Evolutionary conservation across 2,888 invertebrate species (phyloP), one percentile per base, ranked within the genome.

Genomic region (Tyria jacobaeae): DNA sequence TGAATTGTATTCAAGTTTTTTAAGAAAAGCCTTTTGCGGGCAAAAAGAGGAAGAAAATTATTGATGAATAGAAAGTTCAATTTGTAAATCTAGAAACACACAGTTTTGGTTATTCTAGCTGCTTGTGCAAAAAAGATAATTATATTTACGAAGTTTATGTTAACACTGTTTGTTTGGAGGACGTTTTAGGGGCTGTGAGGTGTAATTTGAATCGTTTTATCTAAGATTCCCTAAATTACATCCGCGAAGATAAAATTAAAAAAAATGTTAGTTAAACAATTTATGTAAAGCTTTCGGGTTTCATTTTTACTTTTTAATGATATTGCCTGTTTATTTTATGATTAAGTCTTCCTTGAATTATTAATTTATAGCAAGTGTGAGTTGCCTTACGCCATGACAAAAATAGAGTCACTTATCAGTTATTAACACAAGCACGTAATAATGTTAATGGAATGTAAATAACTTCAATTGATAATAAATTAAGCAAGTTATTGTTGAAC

Each of bases 1-100:
- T 37, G 53, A 51, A 54, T 63, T 57, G 61, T 21, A 44, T 44
- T 21, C 12, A 21, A 44, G 21, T 44, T 44, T 44, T 21, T 3
- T 12, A 21, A 12, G 12, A 44, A 44, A 21, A 44, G 12, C 44
- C 44, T 21, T n/a, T 21, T 44, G 44, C 21, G 10, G 12, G 12
- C 21, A 1, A 2, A 21, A 21, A 44, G 21, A 12, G 44, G 21
- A 44, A 21, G 44, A 12, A 35, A 6, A 39, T 44, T 44, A 44
- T 44, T 21, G 10, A 44, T 21, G 21, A 44, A 44, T 21, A 44
- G 21, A 44, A 44, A 21, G 21, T 21, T 44, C 3, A 21, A 17
- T 17, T 41, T 3, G 17, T 1, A 41, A 21, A 21, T 0, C 44
- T 21, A 44, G 21, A 12, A 10, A 44, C 41, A 10, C 21, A 21